Evolutionary conservation across 2,113 vertebrate species (phyloP).

Genomic region (Sinocyclocheilus rhinocerous): DNA sequence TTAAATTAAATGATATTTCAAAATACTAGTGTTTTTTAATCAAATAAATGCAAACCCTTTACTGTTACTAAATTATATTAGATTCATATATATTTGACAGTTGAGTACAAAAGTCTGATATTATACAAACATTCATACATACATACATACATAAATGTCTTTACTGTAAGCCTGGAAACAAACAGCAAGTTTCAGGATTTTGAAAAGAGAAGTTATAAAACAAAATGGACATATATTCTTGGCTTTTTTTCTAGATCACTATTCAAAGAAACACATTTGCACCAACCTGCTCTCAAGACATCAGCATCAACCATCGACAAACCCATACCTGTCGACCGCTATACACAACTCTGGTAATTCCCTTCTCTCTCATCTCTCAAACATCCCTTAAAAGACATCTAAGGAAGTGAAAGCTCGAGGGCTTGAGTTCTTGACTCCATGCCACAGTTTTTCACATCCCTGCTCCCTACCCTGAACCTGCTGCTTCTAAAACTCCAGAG

Average conservation of each 20-base stretch:
- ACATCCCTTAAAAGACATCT: slow-evolving; percentile 14
- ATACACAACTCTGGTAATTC: background rate
- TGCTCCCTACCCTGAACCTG: slow-evolving; percentile 4
- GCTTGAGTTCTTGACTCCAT: background rate
- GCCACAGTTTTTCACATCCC: slow-evolving; percentile 9
- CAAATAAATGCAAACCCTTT: too few species aligned
- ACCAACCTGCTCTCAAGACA: background rate
- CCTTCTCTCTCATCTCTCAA: background rate
- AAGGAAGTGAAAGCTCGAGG: background rate
- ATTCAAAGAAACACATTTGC: background rate
- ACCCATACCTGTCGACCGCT: background rate
- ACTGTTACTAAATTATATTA: too few species aligned
- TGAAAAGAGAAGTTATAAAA: background rate
- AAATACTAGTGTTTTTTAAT: too few species aligned
- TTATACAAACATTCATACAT: too few species aligned
- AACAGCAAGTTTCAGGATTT: background rate
- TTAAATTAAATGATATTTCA: too few species aligned
- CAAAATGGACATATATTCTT: background rate
- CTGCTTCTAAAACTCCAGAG: slow-evolving; percentile 48
- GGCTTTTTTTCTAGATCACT: background rate
- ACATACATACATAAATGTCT: too few species aligned
- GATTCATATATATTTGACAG: too few species aligned
- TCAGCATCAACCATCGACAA: background rate
- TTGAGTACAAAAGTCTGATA: too few species aligned
- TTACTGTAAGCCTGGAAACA: background rate